Evolutionary conservation across 1,140 invertebrate genomes (phyloP).

Genomic region (Mamestra configurata): DNA sequence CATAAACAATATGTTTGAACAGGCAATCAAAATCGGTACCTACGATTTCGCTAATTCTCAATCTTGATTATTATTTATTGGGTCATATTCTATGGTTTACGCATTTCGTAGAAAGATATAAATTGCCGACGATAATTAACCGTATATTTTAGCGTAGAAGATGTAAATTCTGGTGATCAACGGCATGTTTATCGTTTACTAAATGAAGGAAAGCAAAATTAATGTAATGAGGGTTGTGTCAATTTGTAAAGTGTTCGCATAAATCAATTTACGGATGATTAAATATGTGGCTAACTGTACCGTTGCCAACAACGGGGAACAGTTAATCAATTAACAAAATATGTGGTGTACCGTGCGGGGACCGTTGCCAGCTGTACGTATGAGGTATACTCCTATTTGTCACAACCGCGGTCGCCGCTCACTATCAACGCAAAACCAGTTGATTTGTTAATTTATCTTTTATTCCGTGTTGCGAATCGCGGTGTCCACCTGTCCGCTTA

Average conservation of each 20-base stretch:
- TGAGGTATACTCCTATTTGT: conserved; percentile 49
- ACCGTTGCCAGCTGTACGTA: conserved; percentile 37
- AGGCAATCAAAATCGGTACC: conserved; percentile 21
- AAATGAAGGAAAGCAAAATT: conserved; percentile 51
- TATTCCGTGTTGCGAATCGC: conserved; percentile 19
- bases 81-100: conserved; percentile 1
- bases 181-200: conserved; percentile 32
- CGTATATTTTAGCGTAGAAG: conserved; percentile 16
- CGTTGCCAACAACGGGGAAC: conserved; percentile 57
- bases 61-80: conserved; percentile 38
- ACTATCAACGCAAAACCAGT: conserved; percentile 37
- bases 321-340: conserved; percentile 73
- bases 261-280: conserved; percentile 62
- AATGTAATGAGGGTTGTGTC: conserved; percentile 55
- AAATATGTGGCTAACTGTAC: conserved; percentile 57
- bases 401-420: conserved; percentile 16
- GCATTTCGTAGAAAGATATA: conserved; percentile 29
- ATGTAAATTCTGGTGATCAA: conserved; percentile 47
- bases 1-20: conserved; percentile 20
- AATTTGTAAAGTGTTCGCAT: conserved; percentile 54
- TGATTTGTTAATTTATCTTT: conserved; percentile 45
- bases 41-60: conserved; percentile 5
- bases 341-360: conserved; percentile 57
- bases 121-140: conserved; percentile 14
- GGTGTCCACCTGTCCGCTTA: conserved; percentile 32